Conservation (phyloP, 2,888 invertebrate species). For the Alviniconcha strummeri region DNA sequence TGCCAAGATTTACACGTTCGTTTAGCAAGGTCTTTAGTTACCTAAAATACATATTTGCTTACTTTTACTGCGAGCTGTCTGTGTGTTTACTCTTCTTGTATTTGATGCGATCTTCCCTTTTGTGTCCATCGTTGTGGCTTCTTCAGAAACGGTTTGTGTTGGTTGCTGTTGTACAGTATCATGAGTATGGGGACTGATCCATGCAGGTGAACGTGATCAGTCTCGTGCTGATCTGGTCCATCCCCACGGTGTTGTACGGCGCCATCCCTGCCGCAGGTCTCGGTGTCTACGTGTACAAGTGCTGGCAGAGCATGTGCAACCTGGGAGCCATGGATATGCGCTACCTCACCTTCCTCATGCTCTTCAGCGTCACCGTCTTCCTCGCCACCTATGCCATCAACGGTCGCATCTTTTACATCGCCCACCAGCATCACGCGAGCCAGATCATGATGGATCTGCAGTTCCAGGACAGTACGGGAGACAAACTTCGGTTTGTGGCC, state of each 20-base stretch:
- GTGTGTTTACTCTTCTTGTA: no score
- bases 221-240: conserved; percentile 2
- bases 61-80: no score
- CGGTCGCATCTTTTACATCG: conserved; percentile 21
- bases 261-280: conserved; percentile 12
- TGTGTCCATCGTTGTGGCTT: no score
- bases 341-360: conserved; percentile 26
- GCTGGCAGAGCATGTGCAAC: conserved; percentile 31
- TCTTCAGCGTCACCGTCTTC: conserved; percentile 11
- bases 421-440: not conserved
- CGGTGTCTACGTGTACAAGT: conserved; percentile 20
- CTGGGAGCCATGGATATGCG: not conserved
- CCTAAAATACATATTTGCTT: no score
- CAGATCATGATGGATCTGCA: not conserved
- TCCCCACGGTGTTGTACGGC: conserved; percentile 15
- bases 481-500: not conserved
- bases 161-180: no score
- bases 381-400: conserved; percentile 20
- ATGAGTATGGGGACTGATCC: no score
- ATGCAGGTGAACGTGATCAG: conserved; percentile 14
- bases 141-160: no score
- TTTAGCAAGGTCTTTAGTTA: no score
- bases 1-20: no score
- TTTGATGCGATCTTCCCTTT: no score
- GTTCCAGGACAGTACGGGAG: not conserved